phyloP scores from a whole-genome alignment of 2,888 invertebrate genomes.

The Liopterus haemorrhoidalis region DNA sequence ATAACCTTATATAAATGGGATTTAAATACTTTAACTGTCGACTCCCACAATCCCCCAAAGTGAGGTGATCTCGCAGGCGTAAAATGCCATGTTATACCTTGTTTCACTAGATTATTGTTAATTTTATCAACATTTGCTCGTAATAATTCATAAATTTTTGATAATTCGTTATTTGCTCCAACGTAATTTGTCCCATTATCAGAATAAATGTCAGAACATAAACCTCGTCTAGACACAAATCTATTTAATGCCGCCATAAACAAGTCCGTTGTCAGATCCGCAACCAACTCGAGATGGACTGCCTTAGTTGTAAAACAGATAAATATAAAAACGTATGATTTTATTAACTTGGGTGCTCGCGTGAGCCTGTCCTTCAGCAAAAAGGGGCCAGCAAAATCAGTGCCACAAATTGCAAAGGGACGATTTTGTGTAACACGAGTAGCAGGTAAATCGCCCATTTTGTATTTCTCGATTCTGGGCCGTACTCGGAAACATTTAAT shows the following conservation, averaged over 20 bases:
- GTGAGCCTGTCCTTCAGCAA: not conserved
- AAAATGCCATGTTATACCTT: constrained; percentile 11
- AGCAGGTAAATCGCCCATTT: constrained; percentile 6
- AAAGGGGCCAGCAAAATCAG: constrained; percentile 17
- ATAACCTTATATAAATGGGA: too few relatives aligned
- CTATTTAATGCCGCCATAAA: constrained; percentile 15
- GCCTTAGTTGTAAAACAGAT: constrained; percentile 14
- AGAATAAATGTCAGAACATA: constrained; percentile 12
- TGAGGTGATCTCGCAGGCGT: constrained; percentile 9
- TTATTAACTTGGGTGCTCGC: constrained; percentile 8
- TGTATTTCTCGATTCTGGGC: too few relatives aligned
- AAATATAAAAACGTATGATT: constrained; percentile 6
- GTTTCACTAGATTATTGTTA: constrained; percentile 2
- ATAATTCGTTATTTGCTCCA: not conserved
- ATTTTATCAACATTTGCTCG: not conserved
- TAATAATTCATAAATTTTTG: too few relatives aligned
- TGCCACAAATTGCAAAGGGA: constrained; percentile 17
- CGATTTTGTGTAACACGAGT: constrained; percentile 2
- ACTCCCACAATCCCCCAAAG: constrained; percentile 12
- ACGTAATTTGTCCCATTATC: constrained; percentile 17
- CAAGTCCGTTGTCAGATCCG: constrained; percentile 11
- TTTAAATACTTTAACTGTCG: constrained; percentile 4
- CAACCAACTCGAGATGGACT: constrained; percentile 17
- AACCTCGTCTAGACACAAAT: constrained; percentile 16
- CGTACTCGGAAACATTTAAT: constrained; percentile 8